Conservation (phyloP, 2,888 invertebrate species). For the Pandemis cinnamomeana region DNA sequence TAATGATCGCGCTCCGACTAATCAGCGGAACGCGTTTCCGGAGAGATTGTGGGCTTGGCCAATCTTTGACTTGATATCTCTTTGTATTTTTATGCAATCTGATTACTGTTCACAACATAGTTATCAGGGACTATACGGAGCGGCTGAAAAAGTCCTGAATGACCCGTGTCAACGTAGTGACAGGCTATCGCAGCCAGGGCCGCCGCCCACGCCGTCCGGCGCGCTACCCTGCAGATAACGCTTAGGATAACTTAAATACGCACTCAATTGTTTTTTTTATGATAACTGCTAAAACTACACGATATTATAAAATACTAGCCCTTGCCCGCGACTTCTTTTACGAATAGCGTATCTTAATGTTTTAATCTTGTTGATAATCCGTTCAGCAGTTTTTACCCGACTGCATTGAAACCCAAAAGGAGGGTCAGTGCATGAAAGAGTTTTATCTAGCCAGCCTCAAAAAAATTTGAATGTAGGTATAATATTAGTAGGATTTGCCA, state of each 20-base stretch:
- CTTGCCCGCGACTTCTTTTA: too few relatives aligned
- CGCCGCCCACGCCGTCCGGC: conserved; percentile 76
- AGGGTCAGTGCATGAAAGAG: too few relatives aligned
- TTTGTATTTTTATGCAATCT: too few relatives aligned
- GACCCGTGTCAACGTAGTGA: conserved; percentile 51
- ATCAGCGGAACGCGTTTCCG: neutral
- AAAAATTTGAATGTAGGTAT: too few relatives aligned
- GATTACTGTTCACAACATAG: conserved; percentile 41
- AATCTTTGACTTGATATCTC: neutral
- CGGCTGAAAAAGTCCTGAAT: conserved; percentile 38
- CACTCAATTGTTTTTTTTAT: conserved; percentile 20
- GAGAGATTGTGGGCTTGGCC: conserved; percentile 14
- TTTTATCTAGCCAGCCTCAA: too few relatives aligned
- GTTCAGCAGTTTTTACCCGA: too few relatives aligned
- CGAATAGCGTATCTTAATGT: too few relatives aligned
- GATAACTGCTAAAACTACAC: conserved; percentile 18
- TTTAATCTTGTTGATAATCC: too few relatives aligned
- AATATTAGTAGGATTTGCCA: too few relatives aligned
- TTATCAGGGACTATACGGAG: conserved; percentile 21
- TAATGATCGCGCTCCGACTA: neutral
- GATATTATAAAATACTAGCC: neutral
- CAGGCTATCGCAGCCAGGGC: conserved; percentile 66
- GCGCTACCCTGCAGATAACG: conserved; percentile 43
- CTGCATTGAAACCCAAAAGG: too few relatives aligned
- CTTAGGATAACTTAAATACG: conserved; percentile 21